Conservation (phyloP, 2,888 invertebrate genomes). For the Formica aserva region DNA sequence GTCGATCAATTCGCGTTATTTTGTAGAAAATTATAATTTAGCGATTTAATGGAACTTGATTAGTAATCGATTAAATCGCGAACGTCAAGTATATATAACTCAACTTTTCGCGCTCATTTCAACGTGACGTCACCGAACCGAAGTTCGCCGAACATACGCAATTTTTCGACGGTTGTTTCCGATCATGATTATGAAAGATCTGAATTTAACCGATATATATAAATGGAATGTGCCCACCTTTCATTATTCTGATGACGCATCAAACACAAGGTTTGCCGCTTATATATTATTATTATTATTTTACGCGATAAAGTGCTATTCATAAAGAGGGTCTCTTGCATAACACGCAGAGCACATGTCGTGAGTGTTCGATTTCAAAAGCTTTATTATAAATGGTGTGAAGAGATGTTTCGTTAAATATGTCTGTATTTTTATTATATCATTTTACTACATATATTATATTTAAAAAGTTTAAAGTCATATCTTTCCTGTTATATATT, state of each 20-base stretch:
- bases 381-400: not conserved
- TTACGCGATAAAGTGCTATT: not conserved
- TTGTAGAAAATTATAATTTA: not conserved
- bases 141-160: not conserved
- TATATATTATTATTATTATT: no score
- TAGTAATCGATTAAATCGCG: not conserved
- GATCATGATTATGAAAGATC: slow-evolving; percentile 19
- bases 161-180: not conserved
- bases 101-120: not conserved
- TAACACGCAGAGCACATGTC: not conserved
- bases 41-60: not conserved
- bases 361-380: not conserved
- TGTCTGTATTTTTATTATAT: not conserved
- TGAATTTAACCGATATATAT: not conserved
- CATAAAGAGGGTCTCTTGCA: not conserved
- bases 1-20: not conserved
- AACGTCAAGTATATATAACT: not conserved
- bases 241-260: not conserved
- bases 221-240: not conserved
- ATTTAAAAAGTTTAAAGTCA: not conserved
- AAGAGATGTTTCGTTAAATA: not conserved
- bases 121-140: not conserved
- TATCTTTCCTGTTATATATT: no score
- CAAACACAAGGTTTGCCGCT: not conserved
- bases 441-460: not conserved